Conservation (phyloP, 2,113 vertebrate genomes). For the Rhipidura dahli region DNA sequence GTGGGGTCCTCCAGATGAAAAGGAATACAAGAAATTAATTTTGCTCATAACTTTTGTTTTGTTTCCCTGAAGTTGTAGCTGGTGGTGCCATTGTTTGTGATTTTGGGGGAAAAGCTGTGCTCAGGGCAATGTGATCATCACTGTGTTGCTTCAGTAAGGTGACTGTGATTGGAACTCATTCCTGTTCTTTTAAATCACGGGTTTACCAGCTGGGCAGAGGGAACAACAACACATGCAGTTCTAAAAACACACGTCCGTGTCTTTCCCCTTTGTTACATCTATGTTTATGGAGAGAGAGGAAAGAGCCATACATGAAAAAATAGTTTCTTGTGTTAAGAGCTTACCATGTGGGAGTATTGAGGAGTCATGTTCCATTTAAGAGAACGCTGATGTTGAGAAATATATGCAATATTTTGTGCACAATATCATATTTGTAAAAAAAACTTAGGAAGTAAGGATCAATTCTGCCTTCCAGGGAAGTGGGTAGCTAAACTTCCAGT, state of each 20-base stretch:
- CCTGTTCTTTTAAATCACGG: neutral
- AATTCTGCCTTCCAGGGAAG: neutral
- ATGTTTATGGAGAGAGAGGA: neutral
- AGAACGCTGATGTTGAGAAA: neutral
- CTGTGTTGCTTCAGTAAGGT: neutral
- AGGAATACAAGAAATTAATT: neutral
- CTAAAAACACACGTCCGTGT: neutral
- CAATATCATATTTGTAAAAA: neutral
- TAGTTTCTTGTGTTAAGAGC: neutral
- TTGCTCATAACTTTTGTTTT: neutral
- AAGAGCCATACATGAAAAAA: neutral
- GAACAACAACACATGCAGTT: neutral
- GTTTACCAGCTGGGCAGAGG: neutral
- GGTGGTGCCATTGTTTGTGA: neutral
- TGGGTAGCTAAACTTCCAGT: neutral
- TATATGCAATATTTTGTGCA: fast-evolving
- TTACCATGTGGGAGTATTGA: neutral
- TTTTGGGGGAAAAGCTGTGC: fast-evolving
- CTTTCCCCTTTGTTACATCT: neutral
- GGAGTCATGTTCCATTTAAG: neutral
- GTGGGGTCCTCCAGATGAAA: neutral
- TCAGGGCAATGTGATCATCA: neutral
- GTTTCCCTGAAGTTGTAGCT: neutral
- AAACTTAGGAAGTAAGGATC: neutral
- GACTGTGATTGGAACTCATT: neutral